Conservation (phyloP, 2,797 vertebrate genomes). For the Parambassis ranga region DNA sequence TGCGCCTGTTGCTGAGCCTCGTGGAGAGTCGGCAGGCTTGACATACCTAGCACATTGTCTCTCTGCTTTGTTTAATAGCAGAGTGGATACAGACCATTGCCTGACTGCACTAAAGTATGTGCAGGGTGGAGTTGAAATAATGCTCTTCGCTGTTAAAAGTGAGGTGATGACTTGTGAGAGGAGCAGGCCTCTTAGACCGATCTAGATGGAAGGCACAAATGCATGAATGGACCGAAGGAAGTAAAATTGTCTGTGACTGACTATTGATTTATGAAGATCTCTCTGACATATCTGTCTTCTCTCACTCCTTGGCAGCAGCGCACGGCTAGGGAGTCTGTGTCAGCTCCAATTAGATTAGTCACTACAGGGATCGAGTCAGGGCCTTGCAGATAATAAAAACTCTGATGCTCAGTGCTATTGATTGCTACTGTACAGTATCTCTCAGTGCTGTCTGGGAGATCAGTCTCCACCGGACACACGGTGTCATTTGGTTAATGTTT, state of each 20-base stretch:
- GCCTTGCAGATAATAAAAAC: constrained; percentile 59
- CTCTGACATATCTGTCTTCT: constrained; percentile 47
- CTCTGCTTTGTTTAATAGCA: not conserved
- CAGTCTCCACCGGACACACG: constrained; percentile 34
- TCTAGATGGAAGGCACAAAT: not conserved
- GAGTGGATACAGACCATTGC: not conserved
- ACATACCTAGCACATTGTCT: constrained; percentile 30
- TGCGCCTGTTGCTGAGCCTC: constrained; percentile 29
- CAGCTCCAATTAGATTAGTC: constrained; percentile 72
- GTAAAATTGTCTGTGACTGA: constrained; percentile 37
- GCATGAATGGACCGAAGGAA: constrained; percentile 27
- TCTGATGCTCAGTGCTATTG: constrained; percentile 66
- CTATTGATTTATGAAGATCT: constrained; percentile 63
- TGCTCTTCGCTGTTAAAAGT: not conserved
- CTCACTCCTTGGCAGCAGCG: constrained; percentile 47
- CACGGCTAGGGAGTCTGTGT: constrained; percentile 60
- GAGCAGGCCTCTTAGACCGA: constrained; percentile 1
- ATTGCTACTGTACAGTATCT: constrained; percentile 52
- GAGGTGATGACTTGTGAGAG: constrained; percentile 16
- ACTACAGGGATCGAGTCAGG: constrained; percentile 49
- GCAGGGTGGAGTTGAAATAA: constrained; percentile 6
- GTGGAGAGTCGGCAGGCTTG: constrained; percentile 17
- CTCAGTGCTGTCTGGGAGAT: constrained; percentile 19
- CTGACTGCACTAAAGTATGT: not conserved
- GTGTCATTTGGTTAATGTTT: constrained; percentile 47